Conservation (phyloP, 2,888 invertebrate species). For the Drosophila heteroneura region DNA sequence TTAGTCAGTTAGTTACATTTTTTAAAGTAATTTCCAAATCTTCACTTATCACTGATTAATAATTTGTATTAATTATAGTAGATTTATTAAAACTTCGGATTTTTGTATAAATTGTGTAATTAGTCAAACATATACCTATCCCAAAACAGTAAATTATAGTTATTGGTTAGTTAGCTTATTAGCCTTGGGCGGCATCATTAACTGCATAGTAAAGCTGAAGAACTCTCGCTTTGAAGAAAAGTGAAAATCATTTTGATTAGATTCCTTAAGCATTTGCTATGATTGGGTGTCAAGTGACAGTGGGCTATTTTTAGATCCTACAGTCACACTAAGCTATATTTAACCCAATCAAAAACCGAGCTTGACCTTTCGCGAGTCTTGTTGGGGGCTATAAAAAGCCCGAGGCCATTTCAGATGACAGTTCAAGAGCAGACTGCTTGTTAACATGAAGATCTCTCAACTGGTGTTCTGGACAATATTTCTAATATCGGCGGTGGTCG, state of each 20-base stretch:
- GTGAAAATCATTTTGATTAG: conserved; percentile 5
- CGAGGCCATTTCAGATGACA: conserved; percentile 10
- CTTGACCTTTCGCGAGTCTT: conserved; percentile 14
- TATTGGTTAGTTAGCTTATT: not conserved
- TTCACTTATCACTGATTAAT: not conserved
- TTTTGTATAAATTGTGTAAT: not conserved
- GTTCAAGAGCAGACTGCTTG: conserved; percentile 49
- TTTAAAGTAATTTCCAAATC: not conserved
- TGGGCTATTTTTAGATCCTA: conserved; percentile 51
- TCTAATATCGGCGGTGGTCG: not conserved
- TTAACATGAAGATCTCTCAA: conserved; percentile 8
- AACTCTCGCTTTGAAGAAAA: not conserved
- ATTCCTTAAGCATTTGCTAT: conserved; percentile 9
- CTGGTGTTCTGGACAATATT: not conserved
- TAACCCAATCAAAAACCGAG: conserved; percentile 44
- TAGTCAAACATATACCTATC: not conserved
- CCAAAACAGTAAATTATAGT: not conserved
- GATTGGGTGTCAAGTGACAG: conserved; percentile 18
- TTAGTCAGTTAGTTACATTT: not conserved
- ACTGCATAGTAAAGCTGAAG: not conserved
- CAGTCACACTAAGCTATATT: conserved; percentile 52
- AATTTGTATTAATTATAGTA: not conserved
- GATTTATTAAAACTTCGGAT: not conserved
- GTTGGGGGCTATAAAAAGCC: conserved; percentile 48
- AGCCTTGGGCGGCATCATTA: not conserved